These are phyloP conservation scores for Bombus waltoni DNA, from an alignment of 1,140 invertebrate species.

Conservation along the genomic window DNA sequence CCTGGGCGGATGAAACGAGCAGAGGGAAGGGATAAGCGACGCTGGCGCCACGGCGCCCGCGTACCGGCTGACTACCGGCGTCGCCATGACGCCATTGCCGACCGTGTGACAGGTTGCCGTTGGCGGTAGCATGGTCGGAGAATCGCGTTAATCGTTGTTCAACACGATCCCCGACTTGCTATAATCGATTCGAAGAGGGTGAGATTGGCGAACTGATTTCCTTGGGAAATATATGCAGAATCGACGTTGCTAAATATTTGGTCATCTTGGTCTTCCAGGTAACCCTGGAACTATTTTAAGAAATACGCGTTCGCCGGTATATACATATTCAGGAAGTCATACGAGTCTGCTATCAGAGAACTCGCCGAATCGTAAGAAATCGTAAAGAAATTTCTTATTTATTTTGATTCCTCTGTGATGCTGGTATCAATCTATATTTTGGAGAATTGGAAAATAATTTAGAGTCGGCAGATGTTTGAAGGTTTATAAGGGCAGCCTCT, in stretches of 20 bases:
- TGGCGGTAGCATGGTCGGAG: slow-evolving; percentile 4
- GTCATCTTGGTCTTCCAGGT: slow-evolving; percentile 4
- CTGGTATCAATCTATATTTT: not conserved
- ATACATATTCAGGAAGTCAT: not conserved
- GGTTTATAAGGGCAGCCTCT: too few species aligned
- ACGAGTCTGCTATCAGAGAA: not conserved
- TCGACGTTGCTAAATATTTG: not conserved
- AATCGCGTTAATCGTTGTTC: not conserved
- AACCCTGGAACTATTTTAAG: slow-evolving; percentile 14
- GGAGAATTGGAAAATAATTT: not conserved
- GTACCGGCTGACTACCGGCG: slow-evolving; percentile 63
- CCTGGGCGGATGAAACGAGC: slow-evolving; percentile 54
- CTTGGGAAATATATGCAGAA: not conserved
- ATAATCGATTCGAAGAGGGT: not conserved
- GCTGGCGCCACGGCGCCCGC: slow-evolving; percentile 67
- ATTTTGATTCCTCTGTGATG: not conserved
- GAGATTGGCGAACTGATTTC: not conserved
- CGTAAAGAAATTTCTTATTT: not conserved
- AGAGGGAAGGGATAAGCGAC: slow-evolving; percentile 56
- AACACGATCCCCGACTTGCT: not conserved
- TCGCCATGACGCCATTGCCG: slow-evolving; percentile 63
- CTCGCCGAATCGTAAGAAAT: not conserved
- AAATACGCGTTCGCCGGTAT: not conserved
- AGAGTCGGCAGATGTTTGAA: not conserved
- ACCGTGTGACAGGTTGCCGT: slow-evolving; percentile 67